A percentile compares a stretch with the other conserved stretches of the same genome.
Conservation (phyloP, 2,888 invertebrate genomes). For the Trisateles emortualis region DNA sequence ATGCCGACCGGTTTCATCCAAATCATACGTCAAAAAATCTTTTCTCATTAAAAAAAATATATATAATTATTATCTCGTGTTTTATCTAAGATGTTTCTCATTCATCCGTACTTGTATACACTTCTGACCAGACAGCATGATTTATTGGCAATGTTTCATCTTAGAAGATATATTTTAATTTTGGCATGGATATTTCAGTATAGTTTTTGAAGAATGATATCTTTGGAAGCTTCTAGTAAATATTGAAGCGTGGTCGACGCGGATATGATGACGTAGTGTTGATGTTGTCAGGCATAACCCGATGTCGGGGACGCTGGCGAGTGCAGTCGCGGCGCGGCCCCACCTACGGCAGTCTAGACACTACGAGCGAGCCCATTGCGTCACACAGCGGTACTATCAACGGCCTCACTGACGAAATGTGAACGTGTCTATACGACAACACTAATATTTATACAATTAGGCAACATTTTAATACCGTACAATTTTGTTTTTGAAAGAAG, state of each 20-base stretch:
- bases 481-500: slow-evolving; percentile 1
- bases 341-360: slow-evolving; percentile 89
- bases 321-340: slow-evolving; percentile 79
- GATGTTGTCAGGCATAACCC: slow-evolving; percentile 80
- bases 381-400: slow-evolving; percentile 71
- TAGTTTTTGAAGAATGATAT: slow-evolving; percentile 7
- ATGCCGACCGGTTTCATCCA: slow-evolving; percentile 3
- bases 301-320: slow-evolving; percentile 81
- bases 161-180: slow-evolving; percentile 30
- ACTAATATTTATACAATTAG: slow-evolving; percentile 32
- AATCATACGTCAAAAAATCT: too few species aligned
- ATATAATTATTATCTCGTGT: not conserved
- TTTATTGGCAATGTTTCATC: slow-evolving; percentile 37
- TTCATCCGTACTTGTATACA: slow-evolving; percentile 33
- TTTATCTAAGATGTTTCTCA: slow-evolving; percentile 1
- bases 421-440: slow-evolving; percentile 30
- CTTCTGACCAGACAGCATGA: slow-evolving; percentile 41
- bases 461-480: slow-evolving; percentile 15
- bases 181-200: slow-evolving; percentile 18
- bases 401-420: slow-evolving; percentile 78
- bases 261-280: slow-evolving; percentile 34
- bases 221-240: slow-evolving; percentile 13
- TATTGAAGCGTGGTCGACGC: slow-evolving; percentile 3
- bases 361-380: slow-evolving; percentile 66
- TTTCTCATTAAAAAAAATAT: too few species aligned